phyloP scores from a whole-genome alignment of 2,797 vertebrate genomes.

The Ateles fusciceps region DNA sequence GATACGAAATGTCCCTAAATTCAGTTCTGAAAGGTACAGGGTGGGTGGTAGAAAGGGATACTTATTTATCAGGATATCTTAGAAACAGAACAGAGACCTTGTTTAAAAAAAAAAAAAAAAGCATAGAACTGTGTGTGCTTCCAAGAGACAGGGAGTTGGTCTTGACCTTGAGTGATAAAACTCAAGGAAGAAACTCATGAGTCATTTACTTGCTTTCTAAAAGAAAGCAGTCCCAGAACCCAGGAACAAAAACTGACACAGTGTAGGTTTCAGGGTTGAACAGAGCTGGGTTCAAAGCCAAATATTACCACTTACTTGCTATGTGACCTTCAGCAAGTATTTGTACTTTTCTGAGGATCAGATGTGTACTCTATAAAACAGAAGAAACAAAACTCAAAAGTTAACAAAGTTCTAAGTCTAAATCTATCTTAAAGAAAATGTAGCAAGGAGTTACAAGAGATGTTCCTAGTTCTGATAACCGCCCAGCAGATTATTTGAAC shows the following conservation, averaged over 20 bases:
- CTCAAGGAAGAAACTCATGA: not conserved
- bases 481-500: not conserved
- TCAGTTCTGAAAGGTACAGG: not conserved
- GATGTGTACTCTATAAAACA: conserved; percentile 17
- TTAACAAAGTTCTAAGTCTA: not conserved
- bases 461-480: conserved; percentile 3
- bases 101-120: not conserved
- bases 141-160: not conserved
- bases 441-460: not conserved
- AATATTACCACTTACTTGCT: not conserved
- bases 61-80: not conserved
- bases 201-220: not conserved
- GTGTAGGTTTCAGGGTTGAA: not conserved
- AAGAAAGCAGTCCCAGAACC: not conserved
- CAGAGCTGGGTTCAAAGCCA: not conserved
- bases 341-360: not conserved
- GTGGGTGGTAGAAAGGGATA: not conserved
- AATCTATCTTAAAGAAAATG: conserved; percentile 2
- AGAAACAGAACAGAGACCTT: not conserved
- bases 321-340: not conserved
- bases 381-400: conserved; percentile 8
- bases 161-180: not conserved
- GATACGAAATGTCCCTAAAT: not conserved
- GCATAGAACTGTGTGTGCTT: not conserved
- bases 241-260: not conserved